These are phyloP conservation scores for Mesoclemmys tuberculata DNA, from an alignment of 2,113 vertebrate species.

Conservation along the genomic window DNA sequence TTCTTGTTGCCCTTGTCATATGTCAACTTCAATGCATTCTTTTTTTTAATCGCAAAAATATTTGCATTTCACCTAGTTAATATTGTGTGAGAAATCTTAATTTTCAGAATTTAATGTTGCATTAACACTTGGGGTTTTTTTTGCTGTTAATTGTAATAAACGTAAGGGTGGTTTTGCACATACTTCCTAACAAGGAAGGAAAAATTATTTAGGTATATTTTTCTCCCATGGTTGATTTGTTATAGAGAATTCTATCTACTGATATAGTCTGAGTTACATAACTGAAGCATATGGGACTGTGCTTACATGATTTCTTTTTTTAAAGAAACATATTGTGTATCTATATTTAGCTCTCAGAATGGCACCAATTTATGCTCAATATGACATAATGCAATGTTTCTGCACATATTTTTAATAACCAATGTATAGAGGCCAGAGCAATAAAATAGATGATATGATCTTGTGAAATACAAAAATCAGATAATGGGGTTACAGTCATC, in stretches of 20 bases:
- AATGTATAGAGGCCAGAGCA: neutral
- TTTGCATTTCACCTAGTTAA: neutral
- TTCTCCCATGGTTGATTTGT: neutral
- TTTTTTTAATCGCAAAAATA: neutral
- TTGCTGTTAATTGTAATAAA: fast-evolving
- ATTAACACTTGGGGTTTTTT: fast-evolving
- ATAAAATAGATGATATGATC: neutral
- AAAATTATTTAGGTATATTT: neutral
- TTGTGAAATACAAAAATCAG: neutral
- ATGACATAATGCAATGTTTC: neutral
- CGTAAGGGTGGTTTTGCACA: neutral
- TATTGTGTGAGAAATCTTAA: neutral
- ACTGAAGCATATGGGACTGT: neutral
- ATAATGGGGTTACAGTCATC: neutral
- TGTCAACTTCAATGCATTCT: neutral
- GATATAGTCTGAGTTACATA: neutral
- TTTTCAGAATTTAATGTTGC: neutral
- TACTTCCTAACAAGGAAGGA: neutral
- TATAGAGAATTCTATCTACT: neutral
- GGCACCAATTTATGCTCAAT: neutral
- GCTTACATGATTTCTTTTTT: neutral
- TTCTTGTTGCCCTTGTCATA: neutral
- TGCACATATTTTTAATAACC: neutral
- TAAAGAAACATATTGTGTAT: neutral
- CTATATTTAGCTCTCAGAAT: neutral